Conservation (phyloP, 1,140 invertebrate species). For the Sycophaga agraensis region DNA sequence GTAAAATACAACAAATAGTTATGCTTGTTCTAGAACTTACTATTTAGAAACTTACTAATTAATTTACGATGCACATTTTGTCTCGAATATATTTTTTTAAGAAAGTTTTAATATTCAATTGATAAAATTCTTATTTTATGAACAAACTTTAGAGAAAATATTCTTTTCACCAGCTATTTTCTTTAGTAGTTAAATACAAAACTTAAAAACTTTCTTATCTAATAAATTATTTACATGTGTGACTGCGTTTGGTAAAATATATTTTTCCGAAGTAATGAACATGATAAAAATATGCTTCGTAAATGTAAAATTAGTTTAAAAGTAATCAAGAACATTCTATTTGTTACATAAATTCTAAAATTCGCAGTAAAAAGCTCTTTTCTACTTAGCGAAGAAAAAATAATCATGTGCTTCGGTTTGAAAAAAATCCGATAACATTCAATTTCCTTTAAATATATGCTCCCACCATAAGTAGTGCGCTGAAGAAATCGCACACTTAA, state of each 20-base stretch:
- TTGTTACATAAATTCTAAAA: not conserved
- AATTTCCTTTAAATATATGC: not conserved
- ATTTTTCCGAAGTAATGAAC: conserved; percentile 2
- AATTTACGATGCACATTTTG: not conserved
- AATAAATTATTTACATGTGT: conserved; percentile 2
- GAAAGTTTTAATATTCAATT: not conserved
- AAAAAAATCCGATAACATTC: conserved; percentile 2
- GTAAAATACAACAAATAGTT: not conserved
- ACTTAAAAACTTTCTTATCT: not conserved
- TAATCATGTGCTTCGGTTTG: conserved; percentile 24
- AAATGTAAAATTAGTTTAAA: not conserved
- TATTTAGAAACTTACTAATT: not conserved
- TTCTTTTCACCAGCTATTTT: not conserved
- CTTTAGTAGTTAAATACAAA: not conserved
- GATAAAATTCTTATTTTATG: conserved; percentile 6
- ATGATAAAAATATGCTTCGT: not conserved
- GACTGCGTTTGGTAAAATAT: not conserved
- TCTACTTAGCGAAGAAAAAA: conserved; percentile 1
- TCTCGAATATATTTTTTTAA: not conserved
- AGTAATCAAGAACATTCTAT: not conserved
- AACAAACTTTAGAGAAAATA: not conserved
- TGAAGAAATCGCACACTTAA: conserved; percentile 11
- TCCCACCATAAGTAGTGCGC: not conserved
- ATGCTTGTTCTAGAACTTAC: not conserved
- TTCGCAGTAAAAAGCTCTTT: not conserved